Evolutionary conservation across 2,113 vertebrate species (phyloP).

Genomic region (Silurus glanis): DNA sequence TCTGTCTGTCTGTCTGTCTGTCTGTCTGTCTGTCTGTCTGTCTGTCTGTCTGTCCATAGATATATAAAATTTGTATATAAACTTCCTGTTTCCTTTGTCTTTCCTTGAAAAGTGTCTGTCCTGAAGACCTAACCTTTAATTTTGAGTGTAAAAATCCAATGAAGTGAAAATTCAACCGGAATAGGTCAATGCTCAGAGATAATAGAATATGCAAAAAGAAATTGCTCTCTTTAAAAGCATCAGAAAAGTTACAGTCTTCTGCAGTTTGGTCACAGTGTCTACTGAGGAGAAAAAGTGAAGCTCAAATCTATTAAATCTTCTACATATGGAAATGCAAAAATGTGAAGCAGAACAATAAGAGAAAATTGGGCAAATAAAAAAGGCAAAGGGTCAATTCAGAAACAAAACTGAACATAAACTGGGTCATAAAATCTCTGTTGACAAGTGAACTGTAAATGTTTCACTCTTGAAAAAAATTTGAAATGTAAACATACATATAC

Average conservation of each 20-base stretch:
- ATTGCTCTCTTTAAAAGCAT: background rate
- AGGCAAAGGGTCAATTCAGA: background rate
- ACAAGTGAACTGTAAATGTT: no score
- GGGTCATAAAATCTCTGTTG: no score
- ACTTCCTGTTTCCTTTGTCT: background rate
- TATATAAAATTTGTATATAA: no score
- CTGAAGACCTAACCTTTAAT: background rate
- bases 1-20: no score
- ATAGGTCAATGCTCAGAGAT: conserved; percentile 13
- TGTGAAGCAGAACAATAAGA: background rate
- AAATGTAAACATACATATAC: no score
- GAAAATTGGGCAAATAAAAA: background rate
- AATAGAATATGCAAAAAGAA: conserved; percentile 24
- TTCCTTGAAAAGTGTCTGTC: background rate
- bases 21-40: no score
- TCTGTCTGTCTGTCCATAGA: no score
- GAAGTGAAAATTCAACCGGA: conserved; percentile 5
- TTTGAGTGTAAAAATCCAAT: background rate
- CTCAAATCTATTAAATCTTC: background rate
- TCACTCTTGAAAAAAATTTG: no score
- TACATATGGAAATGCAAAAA: background rate
- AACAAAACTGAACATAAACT: background rate
- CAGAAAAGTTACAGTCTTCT: background rate
- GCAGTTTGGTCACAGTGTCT: background rate
- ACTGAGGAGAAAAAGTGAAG: background rate